These are phyloP conservation scores for Polypedilum vanderplanki DNA, from an alignment of 1,140 invertebrate species.

Conservation along the genomic window DNA sequence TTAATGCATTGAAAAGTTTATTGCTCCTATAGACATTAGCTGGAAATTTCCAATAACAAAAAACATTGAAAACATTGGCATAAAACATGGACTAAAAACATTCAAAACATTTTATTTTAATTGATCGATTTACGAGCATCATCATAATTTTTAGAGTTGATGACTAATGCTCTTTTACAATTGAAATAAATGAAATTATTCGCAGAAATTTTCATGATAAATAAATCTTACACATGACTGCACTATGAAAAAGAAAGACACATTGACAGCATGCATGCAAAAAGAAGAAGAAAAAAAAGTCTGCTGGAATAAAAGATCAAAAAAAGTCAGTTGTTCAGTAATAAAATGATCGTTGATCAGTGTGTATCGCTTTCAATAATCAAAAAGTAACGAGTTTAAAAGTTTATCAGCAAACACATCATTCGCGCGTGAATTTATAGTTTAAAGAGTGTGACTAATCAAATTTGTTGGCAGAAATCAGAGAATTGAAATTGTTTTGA, in stretches of 20 bases:
- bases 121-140: not conserved
- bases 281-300: not conserved
- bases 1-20: too few relatives aligned
- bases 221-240: constrained; percentile 11
- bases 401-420: not conserved
- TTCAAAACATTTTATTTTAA: not conserved
- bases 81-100: not conserved
- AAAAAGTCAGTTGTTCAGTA: not conserved
- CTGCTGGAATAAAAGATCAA: not conserved
- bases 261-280: not conserved
- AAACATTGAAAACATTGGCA: not conserved
- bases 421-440: not conserved
- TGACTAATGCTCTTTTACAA: constrained; percentile 11
- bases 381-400: not conserved
- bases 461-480: too few relatives aligned
- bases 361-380: not conserved
- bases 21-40: too few relatives aligned
- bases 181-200: constrained; percentile 2
- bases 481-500: too few relatives aligned
- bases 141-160: not conserved
- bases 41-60: not conserved
- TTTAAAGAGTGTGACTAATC: too few relatives aligned
- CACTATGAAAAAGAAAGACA: not conserved
- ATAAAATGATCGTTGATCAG: not conserved
- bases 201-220: not conserved